Evolutionary conservation across 1,140 invertebrate species (phyloP).

Genomic region (Papilio aristodemus): DNA sequence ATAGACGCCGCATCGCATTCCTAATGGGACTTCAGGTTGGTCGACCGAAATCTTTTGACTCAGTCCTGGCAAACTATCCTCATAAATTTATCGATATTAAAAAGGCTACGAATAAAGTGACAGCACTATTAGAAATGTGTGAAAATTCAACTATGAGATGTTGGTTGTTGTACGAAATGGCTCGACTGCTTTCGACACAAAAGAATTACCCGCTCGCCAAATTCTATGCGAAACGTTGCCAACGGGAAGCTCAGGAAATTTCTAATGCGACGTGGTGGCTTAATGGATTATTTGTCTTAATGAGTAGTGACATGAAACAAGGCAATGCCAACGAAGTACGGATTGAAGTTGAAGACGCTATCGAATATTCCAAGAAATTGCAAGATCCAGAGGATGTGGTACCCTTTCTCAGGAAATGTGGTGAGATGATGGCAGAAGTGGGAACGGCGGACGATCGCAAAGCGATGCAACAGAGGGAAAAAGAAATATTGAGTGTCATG

Average conservation of each 20-base stretch:
- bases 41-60: constrained; percentile 68
- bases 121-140: constrained; percentile 64
- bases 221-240: constrained; percentile 80
- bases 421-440: constrained; percentile 62
- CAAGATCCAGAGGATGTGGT: constrained; percentile 66
- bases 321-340: constrained; percentile 79
- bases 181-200: constrained; percentile 72
- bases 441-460: constrained; percentile 64
- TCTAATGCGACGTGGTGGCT: constrained; percentile 75
- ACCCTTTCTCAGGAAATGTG: constrained; percentile 65
- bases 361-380: constrained; percentile 68
- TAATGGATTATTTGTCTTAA: constrained; percentile 76
- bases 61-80: constrained; percentile 72
- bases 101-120: constrained; percentile 61
- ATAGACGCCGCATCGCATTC: constrained; percentile 68
- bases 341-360: constrained; percentile 70
- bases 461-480: constrained; percentile 62
- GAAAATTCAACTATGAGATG: constrained; percentile 76
- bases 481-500: constrained; percentile 62
- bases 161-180: constrained; percentile 80
- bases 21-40: constrained; percentile 69
- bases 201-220: constrained; percentile 80
- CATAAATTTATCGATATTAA: constrained; percentile 67
- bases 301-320: constrained; percentile 78
- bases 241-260: constrained; percentile 73